A percentile compares a stretch with the other conserved stretches of the same genome.
phyloP scores from a whole-genome alignment of 2,797 vertebrate species.

The Lutjanus campechanus region DNA sequence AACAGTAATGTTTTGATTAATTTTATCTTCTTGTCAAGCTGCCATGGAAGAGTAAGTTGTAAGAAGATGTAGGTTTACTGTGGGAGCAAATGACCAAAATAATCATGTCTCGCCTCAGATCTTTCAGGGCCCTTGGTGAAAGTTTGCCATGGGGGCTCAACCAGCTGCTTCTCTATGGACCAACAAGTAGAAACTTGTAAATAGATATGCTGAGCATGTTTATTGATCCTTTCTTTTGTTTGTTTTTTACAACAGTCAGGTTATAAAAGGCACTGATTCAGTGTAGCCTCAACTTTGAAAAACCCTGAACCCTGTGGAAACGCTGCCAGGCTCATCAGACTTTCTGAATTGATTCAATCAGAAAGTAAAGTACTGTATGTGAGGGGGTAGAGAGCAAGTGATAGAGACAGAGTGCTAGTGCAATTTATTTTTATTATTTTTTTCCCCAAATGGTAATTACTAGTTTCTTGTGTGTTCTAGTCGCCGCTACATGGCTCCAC shows the following conservation, averaged over 20 bases:
- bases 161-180: neutral
- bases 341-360: neutral
- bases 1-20: neutral
- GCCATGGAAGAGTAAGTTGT: neutral
- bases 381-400: neutral
- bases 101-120: neutral
- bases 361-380: neutral
- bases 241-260: neutral
- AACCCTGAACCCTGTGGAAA: neutral
- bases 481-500: neutral
- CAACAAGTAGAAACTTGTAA: neutral
- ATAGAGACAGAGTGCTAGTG: neutral
- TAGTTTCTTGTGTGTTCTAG: neutral
- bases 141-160: neutral
- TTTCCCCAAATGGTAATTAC: conserved; percentile 4
- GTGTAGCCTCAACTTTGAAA: neutral
- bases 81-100: neutral
- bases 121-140: neutral
- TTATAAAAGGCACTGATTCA: neutral
- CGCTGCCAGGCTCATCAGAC: conserved; percentile 1
- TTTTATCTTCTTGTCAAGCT: neutral
- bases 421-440: neutral
- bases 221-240: neutral
- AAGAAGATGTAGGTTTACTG: neutral
- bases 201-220: neutral